A percentile compares a stretch with the other conserved stretches of the same genome.
Evolutionary conservation across 2,113 vertebrate species (phyloP).

Genomic region (Loxodonta africana): DNA sequence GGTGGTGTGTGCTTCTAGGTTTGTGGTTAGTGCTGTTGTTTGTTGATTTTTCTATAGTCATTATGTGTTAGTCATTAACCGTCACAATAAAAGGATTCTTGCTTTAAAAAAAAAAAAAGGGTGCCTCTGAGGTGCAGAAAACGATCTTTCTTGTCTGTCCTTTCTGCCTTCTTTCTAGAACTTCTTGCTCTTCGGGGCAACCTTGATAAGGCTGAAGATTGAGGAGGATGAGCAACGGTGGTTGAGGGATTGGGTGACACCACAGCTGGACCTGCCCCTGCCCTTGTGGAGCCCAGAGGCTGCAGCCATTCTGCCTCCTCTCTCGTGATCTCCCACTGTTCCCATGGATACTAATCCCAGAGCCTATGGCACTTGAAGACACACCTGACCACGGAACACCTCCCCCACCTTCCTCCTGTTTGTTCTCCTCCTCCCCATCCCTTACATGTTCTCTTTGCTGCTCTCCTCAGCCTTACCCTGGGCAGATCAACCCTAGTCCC

Average conservation of each 20-base stretch:
- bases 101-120: not conserved
- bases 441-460: not conserved
- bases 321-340: not conserved
- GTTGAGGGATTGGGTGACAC: not conserved
- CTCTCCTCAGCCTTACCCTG: not conserved
- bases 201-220: not conserved
- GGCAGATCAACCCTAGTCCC: not conserved
- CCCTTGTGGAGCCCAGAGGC: no score
- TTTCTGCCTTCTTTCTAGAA: conserved; percentile 48
- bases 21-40: not conserved
- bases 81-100: not conserved
- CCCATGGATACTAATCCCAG: not conserved
- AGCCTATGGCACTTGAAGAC: not conserved
- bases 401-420: not conserved
- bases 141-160: not conserved
- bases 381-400: not conserved
- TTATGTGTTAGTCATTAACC: not conserved
- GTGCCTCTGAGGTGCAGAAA: not conserved
- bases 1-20: not conserved
- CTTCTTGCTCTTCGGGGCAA: conserved; percentile 59
- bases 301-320: not conserved
- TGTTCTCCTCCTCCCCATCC: not conserved
- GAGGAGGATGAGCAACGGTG: not conserved
- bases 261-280: not conserved
- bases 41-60: not conserved